phyloP scores from a whole-genome alignment of 2,797 vertebrate species.

The Lepus oiostolus region DNA sequence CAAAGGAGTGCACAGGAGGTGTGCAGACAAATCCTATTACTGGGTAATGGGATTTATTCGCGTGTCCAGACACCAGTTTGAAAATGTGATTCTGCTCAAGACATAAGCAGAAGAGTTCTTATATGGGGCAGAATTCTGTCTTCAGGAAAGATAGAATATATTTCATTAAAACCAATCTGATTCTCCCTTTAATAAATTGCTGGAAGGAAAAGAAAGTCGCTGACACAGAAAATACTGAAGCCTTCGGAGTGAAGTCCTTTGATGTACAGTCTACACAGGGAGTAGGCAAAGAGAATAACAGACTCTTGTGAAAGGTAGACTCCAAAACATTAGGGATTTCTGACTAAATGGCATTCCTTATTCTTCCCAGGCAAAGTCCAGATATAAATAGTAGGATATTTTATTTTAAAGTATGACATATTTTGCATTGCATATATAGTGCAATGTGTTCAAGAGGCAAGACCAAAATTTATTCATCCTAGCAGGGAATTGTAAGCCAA shows the following conservation, averaged over 20 bases:
- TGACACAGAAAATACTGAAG: constrained; percentile 75
- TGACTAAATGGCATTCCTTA: not conserved
- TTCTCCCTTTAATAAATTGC: constrained; percentile 74
- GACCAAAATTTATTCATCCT: not conserved
- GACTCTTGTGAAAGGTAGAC: not conserved
- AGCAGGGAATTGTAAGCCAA: not conserved
- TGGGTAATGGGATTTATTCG: constrained; percentile 87
- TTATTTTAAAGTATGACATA: not conserved
- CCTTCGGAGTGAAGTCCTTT: constrained; percentile 62
- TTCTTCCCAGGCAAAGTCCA: not conserved
- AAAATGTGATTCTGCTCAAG: constrained; percentile 86
- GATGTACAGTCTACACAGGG: constrained; percentile 54
- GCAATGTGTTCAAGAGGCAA: not conserved
- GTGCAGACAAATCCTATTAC: constrained; percentile 90
- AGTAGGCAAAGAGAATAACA: not conserved
- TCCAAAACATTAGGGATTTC: constrained; percentile 10
- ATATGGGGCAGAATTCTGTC: constrained; percentile 84
- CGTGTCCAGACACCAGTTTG: constrained; percentile 84
- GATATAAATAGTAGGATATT: not conserved
- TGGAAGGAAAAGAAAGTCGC: constrained; percentile 79
- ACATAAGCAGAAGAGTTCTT: constrained; percentile 81
- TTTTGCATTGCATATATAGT: not conserved
- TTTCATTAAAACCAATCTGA: constrained; percentile 84
- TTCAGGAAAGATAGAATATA: constrained; percentile 84
- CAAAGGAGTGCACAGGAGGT: constrained; percentile 86